Conservation (phyloP, 2,113 vertebrate genomes). For the Lepus americanus region DNA sequence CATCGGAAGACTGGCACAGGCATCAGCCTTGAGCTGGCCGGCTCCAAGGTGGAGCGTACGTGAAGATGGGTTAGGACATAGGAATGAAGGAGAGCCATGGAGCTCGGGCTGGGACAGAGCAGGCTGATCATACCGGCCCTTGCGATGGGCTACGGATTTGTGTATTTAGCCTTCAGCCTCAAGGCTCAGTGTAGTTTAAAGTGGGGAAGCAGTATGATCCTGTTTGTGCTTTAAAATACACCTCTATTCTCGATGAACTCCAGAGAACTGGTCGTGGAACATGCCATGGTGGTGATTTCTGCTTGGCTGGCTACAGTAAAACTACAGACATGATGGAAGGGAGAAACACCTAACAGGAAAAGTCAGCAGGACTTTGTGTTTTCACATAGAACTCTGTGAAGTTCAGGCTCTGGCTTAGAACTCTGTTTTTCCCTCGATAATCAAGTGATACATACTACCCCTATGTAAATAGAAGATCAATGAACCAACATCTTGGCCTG, state of each 20-base stretch:
- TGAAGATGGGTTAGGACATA: background rate
- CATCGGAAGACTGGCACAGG: background rate
- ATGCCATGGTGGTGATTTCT: background rate
- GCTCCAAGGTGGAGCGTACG: background rate
- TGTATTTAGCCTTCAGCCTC: background rate
- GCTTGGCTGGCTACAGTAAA: background rate
- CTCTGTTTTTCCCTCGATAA: constrained; percentile 12
- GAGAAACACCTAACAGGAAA: background rate
- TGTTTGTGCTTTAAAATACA: background rate
- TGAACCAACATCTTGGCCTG: background rate
- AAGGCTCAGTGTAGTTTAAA: background rate
- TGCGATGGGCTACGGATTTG: background rate
- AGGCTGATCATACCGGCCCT: background rate
- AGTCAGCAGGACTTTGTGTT: background rate
- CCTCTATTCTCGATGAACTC: background rate
- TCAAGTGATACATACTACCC: background rate
- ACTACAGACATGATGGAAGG: background rate
- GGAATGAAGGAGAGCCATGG: background rate
- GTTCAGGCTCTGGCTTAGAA: background rate
- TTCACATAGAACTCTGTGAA: background rate
- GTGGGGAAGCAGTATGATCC: background rate
- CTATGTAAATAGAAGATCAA: constrained; percentile 38
- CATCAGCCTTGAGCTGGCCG: background rate
- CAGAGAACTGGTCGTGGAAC: background rate
- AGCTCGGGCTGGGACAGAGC: background rate